Evolutionary conservation across 2,888 invertebrate species (phyloP), one percentile per base, ranked within the genome.

Genomic region (Lagria hirta): DNA sequence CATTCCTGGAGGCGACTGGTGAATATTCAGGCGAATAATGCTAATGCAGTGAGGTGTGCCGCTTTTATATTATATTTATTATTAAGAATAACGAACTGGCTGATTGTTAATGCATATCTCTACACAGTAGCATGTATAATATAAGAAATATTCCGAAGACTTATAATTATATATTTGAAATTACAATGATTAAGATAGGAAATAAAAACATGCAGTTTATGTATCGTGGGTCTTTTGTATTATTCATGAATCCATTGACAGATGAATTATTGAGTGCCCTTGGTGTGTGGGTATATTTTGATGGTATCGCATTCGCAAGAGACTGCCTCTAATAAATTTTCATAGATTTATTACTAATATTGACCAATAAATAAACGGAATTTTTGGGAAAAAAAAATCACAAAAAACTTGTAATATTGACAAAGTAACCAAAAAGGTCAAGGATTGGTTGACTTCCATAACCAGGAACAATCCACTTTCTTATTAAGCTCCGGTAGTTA

Each of bases 161-260:
- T 60, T 69, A 64, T 70, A 71, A 71, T 71, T 70, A 71, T 67
- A 70, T 64, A 70, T 69, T 70, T 68, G 62, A 64, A 70, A 71
- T 71, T 66, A 70, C 67, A 67, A 70, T 70, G 65, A 69, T 70
- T 70, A 70, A 67, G 62, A 66, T 58, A 60, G 54, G 61, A 61
- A 61, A 60, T 58, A 60, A 64, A 62, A 62, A 57, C 42, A 46
- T 36, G 21, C 33, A 26, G 37, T 17, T 5, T 8, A 40, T 28
- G 30, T 34, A 38, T 34, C 35, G 44, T 40, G 41, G 29, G 14
- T 12, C 30, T 48, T 30, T 48, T 55, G 51, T 56, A 51, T 58
- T 60, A 57, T 60, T 62, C 60, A 58, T 62, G 57, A 58, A 55
- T 52, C 45, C 59, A 58, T 52, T 58, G 58, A 57, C 57, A 59